These are phyloP conservation scores for Melanotaenia parkinsoni DNA, from an alignment of 2,797 vertebrate genomes.

Conservation along the genomic window DNA sequence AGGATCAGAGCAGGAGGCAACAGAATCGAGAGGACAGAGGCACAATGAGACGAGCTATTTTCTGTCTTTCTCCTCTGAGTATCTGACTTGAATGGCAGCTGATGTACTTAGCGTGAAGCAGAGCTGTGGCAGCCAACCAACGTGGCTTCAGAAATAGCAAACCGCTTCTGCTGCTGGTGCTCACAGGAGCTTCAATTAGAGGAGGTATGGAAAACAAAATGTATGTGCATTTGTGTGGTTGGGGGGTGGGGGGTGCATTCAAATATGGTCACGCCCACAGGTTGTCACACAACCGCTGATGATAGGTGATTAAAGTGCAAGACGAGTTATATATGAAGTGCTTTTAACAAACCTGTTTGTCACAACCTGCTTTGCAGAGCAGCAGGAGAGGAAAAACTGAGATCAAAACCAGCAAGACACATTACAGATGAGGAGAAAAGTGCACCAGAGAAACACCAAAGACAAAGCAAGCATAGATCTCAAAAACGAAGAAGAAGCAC, in stretches of 20 bases:
- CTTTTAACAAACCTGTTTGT: slow-evolving; percentile 43
- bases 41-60: slow-evolving; percentile 65
- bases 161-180: slow-evolving; percentile 5
- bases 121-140: slow-evolving; percentile 54
- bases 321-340: slow-evolving; percentile 51
- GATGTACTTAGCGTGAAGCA: slow-evolving; percentile 50
- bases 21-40: slow-evolving; percentile 55
- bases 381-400: slow-evolving; percentile 1
- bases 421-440: slow-evolving; percentile 32
- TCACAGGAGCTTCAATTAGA: slow-evolving; percentile 46
- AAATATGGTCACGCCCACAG: slow-evolving; percentile 47
- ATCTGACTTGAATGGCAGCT: slow-evolving; percentile 54
- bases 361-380: slow-evolving; percentile 18
- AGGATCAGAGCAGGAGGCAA: slow-evolving; percentile 47
- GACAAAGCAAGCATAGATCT: slow-evolving; percentile 9
- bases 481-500: slow-evolving; percentile 13
- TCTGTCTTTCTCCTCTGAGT: slow-evolving; percentile 56
- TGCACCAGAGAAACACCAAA: slow-evolving; percentile 15
- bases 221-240: slow-evolving; percentile 8
- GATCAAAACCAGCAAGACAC: slow-evolving; percentile 15
- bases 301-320: slow-evolving; percentile 56
- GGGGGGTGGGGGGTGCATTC: slow-evolving; percentile 30
- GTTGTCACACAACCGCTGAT: slow-evolving; percentile 50
- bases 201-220: slow-evolving; percentile 36
- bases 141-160: slow-evolving; percentile 54